phyloP scores from a whole-genome alignment of 1,140 invertebrate species.

The Euura lappo region DNA sequence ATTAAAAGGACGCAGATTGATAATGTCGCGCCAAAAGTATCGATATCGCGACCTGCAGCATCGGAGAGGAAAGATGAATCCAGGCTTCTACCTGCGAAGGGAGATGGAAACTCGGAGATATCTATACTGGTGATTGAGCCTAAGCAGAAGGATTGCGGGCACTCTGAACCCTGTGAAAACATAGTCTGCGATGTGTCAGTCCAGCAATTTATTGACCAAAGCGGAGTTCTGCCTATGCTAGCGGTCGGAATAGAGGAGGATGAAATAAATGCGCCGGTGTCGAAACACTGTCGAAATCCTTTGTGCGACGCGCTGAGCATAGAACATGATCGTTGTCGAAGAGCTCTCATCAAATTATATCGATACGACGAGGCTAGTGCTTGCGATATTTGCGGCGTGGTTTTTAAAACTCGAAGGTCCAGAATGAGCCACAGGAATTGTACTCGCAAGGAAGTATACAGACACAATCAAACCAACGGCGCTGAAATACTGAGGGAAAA shows the following conservation, averaged over 20 bases:
- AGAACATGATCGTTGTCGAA: slow-evolving; percentile 52
- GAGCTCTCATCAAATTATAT: slow-evolving; percentile 40
- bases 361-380: slow-evolving; percentile 36
- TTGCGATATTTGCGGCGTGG: slow-evolving; percentile 51
- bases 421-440: slow-evolving; percentile 49
- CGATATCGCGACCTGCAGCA: slow-evolving; percentile 20
- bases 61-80: slow-evolving; percentile 27
- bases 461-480: slow-evolving; percentile 43
- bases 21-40: slow-evolving; percentile 35
- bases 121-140: slow-evolving; percentile 40
- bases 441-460: slow-evolving; percentile 44
- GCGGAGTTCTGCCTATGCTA: slow-evolving; percentile 42
- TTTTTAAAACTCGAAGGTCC: slow-evolving; percentile 41
- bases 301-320: slow-evolving; percentile 53
- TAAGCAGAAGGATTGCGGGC: slow-evolving; percentile 47
- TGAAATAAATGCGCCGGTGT: slow-evolving; percentile 47
- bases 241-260: slow-evolving; percentile 43
- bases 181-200: slow-evolving; percentile 48
- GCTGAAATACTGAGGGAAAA: slow-evolving; percentile 44
- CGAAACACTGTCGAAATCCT: slow-evolving; percentile 45
- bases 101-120: slow-evolving; percentile 50
- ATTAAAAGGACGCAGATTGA: slow-evolving; percentile 19
- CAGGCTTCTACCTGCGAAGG: slow-evolving; percentile 49
- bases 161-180: slow-evolving; percentile 49
- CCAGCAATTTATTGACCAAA: slow-evolving; percentile 45